These are phyloP conservation scores for Spialia ferax DNA, from an alignment of 2,888 invertebrate species.

Conservation along the genomic window DNA sequence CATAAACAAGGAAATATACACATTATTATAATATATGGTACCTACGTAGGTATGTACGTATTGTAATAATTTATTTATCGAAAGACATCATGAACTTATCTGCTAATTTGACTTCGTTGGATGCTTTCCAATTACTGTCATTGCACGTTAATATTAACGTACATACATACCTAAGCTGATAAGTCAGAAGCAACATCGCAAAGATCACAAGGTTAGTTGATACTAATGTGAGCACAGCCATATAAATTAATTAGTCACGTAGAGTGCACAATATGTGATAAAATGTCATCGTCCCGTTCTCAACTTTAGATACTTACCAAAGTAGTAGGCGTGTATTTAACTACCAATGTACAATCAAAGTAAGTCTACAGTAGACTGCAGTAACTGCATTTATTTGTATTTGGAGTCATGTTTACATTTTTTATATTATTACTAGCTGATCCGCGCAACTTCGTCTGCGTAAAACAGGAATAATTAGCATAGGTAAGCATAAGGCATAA, in stretches of 20 bases:
- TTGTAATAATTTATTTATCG: not conserved
- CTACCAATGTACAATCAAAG: too few species aligned
- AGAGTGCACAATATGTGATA: slow-evolving; percentile 32
- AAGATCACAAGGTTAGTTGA: slow-evolving; percentile 49
- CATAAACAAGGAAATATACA: not conserved
- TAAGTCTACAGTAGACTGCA: too few species aligned
- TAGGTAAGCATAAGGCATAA: too few species aligned
- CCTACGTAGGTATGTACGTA: not conserved
- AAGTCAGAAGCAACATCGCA: slow-evolving; percentile 42
- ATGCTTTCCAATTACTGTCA: slow-evolving; percentile 1
- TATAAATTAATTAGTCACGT: slow-evolving; percentile 44
- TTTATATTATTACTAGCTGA: too few species aligned
- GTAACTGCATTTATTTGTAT: not conserved
- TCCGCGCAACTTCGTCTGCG: too few species aligned
- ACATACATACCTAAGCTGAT: slow-evolving; percentile 40
- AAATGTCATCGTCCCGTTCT: slow-evolving; percentile 39
- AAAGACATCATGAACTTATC: not conserved
- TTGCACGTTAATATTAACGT: slow-evolving; percentile 36
- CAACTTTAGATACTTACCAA: not conserved
- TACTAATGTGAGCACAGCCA: slow-evolving; percentile 42
- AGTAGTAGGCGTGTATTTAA: not conserved
- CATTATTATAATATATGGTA: not conserved
- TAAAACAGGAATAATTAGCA: too few species aligned
- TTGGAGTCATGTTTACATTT: too few species aligned
- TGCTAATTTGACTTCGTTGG: slow-evolving; percentile 16